Base-by-base conservation (phyloP, 1,140 invertebrate species). In the Cataglyphis hispanica region DNA sequence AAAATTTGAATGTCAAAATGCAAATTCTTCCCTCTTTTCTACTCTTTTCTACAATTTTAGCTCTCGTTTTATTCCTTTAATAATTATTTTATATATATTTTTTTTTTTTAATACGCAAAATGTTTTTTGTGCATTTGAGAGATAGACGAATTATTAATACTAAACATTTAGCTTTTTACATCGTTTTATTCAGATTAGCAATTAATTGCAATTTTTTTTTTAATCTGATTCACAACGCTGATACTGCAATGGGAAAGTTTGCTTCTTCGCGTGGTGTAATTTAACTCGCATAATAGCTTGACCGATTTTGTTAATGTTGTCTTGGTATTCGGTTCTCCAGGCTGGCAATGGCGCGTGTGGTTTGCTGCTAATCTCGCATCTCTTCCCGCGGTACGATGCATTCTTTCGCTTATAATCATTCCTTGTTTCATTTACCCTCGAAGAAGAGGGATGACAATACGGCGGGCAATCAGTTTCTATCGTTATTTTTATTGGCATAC, bases 321-420 rank as follows among this genome's bases (percentile, higher is more conserved):
- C 96, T 92, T 96, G 95, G 87, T 97, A 97, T 91, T 97, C 96
- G 0, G 95, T 95, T 72, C 94, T 95, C 91, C 92, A 92, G 5
- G 90, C 53, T 10, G 89, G 84, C 37, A 89, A 8, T 10, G 56
- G 75, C 22, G n/a, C 22, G 0, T 6, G 40, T 25, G 50, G 58
- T n/a, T 77, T 53, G 19, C 72, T 66, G n/a, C 19, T 40, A 5
- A 85, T 77, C 1, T 87, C 85, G 10, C 80, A 84, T 64, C 66
- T 56, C 11, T 70, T 85, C 90, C 83, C 11, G 84, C 85, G 19
- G 10, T 46, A 70, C 10, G 34, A n/a, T 76, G 53, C 13, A 6
- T n/a, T 31, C 67, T 61, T 56, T 27, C 1, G 25, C 37, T 72
- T 58, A 10, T 5, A 16, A 19, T 37, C 13, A 3, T 19, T 7